These are phyloP conservation scores for Remorina albescens DNA, from an alignment of 2,797 vertebrate species.

Conservation along the genomic window DNA sequence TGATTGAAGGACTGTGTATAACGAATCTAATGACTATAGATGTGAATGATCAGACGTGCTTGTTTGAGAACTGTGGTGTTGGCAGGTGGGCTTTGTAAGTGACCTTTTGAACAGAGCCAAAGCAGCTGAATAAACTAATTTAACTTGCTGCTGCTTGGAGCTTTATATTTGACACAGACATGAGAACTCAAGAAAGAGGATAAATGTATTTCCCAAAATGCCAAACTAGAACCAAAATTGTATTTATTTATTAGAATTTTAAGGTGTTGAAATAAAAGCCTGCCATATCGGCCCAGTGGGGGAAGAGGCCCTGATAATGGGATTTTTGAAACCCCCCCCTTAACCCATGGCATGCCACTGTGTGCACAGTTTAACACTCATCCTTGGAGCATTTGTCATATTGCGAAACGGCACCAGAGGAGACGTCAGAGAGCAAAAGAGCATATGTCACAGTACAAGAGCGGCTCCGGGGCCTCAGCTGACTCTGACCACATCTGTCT, in stretches of 20 bases:
- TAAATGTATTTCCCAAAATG: background rate
- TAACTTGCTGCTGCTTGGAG: background rate
- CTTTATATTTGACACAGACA: background rate
- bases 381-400: slow-evolving; percentile 52
- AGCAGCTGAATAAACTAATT: background rate
- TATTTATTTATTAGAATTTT: background rate
- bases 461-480: slow-evolving; percentile 27
- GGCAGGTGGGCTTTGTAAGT: background rate
- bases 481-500: slow-evolving; percentile 42
- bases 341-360: slow-evolving; percentile 31
- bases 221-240: background rate
- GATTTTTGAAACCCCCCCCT: slow-evolving; percentile 36
- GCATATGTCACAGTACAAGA: slow-evolving; percentile 49
- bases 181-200: background rate
- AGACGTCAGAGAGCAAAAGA: slow-evolving; percentile 33
- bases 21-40: background rate
- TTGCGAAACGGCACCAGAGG: slow-evolving; percentile 53
- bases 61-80: background rate
- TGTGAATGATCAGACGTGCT: background rate
- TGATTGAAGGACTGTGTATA: background rate
- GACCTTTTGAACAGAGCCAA: background rate
- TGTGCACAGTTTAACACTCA: slow-evolving; percentile 41
- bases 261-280: background rate
- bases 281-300: background rate
- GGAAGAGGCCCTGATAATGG: slow-evolving; percentile 17